These are phyloP conservation scores for Coptodon bakossiorum DNA, from an alignment of 2,113 vertebrate species.

Conservation along the genomic window DNA sequence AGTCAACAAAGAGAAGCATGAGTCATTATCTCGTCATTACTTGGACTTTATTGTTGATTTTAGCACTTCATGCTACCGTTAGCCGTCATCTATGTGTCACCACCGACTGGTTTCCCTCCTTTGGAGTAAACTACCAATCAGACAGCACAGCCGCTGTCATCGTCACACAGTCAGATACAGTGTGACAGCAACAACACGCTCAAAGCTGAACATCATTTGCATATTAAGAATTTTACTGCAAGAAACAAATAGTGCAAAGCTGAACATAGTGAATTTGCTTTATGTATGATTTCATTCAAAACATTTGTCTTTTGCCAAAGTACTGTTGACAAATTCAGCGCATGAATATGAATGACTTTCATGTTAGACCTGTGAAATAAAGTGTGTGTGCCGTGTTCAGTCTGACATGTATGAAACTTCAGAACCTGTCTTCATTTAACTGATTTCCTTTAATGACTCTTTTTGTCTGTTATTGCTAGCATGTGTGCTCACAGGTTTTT, in stretches of 20 bases:
- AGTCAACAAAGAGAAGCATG: not conserved
- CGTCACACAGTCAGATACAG: not conserved
- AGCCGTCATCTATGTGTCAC: not conserved
- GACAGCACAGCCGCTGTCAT: not conserved
- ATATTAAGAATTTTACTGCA: not conserved
- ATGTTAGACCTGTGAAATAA: not conserved
- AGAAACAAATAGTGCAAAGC: not conserved
- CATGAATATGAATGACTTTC: not conserved
- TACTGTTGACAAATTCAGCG: not conserved
- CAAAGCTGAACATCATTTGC: not conserved
- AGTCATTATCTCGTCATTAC: not conserved
- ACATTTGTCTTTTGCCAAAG: not conserved
- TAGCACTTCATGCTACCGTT: not conserved
- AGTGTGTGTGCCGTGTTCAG: not conserved
- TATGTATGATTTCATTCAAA: not conserved
- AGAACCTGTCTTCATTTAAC: not conserved
- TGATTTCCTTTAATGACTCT: not conserved
- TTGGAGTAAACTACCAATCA: not conserved
- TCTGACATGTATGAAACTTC: not conserved
- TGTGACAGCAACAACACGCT: not conserved
- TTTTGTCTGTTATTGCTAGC: accelerated
- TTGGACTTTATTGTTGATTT: not conserved
- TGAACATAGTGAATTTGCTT: not conserved
- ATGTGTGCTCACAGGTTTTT: not conserved
- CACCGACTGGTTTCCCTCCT: not conserved